These are phyloP conservation scores for Syngnathoides biaculeatus DNA, from an alignment of 2,113 vertebrate species.

Conservation along the genomic window DNA sequence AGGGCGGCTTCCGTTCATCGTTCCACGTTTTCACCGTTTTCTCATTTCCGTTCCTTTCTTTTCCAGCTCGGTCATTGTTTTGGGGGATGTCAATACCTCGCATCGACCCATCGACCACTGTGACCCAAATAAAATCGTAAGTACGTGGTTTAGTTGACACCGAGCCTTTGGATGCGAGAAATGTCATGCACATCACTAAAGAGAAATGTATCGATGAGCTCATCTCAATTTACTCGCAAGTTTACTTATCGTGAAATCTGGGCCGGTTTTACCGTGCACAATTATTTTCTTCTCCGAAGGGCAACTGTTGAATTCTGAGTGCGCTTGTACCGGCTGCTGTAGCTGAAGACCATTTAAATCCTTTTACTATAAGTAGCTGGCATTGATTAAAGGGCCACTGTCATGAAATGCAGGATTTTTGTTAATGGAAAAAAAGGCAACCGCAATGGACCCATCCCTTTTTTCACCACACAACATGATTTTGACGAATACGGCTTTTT, in stretches of 20 bases:
- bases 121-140: constrained; percentile 78
- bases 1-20: not conserved
- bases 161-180: not conserved
- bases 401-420: no score
- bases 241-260: not conserved
- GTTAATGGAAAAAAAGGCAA: no score
- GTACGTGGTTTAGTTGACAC: constrained; percentile 36
- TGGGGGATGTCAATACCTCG: constrained; percentile 87
- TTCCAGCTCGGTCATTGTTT: constrained; percentile 82
- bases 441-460: no score
- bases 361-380: no score
- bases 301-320: no score
- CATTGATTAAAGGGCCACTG: no score
- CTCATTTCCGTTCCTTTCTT: constrained; percentile 17
- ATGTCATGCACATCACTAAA: not conserved
- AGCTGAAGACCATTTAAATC: no score
- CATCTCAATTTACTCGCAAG: not conserved
- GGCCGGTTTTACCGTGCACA: not conserved
- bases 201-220: not conserved
- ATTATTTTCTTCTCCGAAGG: not conserved
- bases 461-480: no score
- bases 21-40: not conserved
- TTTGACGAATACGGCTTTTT: no score
- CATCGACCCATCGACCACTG: constrained; percentile 84
- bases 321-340: no score